Base-by-base conservation (phyloP, 2,113 vertebrate species). In the Cyrtonyx montezumae region DNA sequence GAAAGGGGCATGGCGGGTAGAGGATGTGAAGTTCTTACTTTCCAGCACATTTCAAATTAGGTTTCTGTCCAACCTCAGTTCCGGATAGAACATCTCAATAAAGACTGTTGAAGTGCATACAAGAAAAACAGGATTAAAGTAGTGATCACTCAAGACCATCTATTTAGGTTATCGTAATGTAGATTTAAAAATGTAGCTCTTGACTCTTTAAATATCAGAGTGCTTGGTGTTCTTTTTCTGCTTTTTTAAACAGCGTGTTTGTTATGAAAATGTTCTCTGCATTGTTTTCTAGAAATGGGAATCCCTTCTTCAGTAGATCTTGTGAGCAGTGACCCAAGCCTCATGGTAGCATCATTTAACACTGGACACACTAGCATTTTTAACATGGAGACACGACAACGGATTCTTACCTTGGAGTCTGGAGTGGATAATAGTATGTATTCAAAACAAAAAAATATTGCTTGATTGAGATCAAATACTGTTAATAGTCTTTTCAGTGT, bases 301-400 rank as follows among this genome's bases (percentile, higher is more conserved):
- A 97, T 99, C 69, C 99, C 99, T 91, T 99, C 98, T 25, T 99
- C 99, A 3, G 98, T 99, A 78, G 99, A 99, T 95, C 97, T 99
- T 92, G 99, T 99, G 83, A 99, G 98, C 97, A 99, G 99, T 95
- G 99, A 99, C 75, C 98, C 99, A 8, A 99, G 99, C 93, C 98
- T 99, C 94, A 98, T 99, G 98, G 99, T 99, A 92, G 98, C 98
- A 21, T 98, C 99, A 55, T 99, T 99, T 98, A 98, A 97, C 82
- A 99, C 97, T 59, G 99, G 99, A 18, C 97, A 98, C 87, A 98
- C 98, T 36, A 98, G 98, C 91, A 98, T 99, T 96, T 99, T 99
- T 97, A 99, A 99, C 97, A 99, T 99, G 99, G 99, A 99, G 96
- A 99, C 99, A 4, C 97, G 96, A 15, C 99, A 99, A 79, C 98